Conservation (phyloP, 2,113 vertebrate genomes). For the Mirounga angustirostris region DNA sequence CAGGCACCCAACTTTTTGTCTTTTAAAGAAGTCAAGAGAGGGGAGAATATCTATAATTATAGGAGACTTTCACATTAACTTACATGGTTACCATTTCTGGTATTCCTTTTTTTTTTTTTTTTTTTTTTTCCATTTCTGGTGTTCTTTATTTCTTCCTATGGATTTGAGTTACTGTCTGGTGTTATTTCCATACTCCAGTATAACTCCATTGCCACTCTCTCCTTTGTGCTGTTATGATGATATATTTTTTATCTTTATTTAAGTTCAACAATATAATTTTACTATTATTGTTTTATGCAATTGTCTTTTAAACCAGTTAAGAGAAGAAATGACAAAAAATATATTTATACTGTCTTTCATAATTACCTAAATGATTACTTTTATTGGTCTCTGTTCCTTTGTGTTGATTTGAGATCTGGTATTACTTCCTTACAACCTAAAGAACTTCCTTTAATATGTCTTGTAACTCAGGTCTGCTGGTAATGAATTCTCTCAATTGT, state of each 20-base stretch:
- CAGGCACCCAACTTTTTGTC: neutral
- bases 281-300: neutral
- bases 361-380: neutral
- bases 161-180: neutral
- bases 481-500: neutral
- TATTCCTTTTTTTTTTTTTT: neutral
- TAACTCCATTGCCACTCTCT: neutral
- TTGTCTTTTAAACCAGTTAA: constrained; percentile 58
- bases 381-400: neutral
- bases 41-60: neutral
- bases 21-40: constrained; percentile 24
- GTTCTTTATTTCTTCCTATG: constrained; percentile 31
- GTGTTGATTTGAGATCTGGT: neutral
- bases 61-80: neutral
- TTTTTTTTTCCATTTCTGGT: neutral
- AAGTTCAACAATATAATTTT: constrained; percentile 31
- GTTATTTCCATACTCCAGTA: neutral
- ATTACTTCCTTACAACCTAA: neutral
- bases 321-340: neutral
- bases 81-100: neutral
- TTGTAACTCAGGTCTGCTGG: constrained; percentile 9
- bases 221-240: neutral
- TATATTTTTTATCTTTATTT: neutral
- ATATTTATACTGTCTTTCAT: neutral
- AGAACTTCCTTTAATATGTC: neutral